Percentiles rank a stretch among this genome's conserved stretches.
Evolutionary conservation across 2,888 invertebrate genomes (phyloP).

Genomic region (Conchocele bisecta): DNA sequence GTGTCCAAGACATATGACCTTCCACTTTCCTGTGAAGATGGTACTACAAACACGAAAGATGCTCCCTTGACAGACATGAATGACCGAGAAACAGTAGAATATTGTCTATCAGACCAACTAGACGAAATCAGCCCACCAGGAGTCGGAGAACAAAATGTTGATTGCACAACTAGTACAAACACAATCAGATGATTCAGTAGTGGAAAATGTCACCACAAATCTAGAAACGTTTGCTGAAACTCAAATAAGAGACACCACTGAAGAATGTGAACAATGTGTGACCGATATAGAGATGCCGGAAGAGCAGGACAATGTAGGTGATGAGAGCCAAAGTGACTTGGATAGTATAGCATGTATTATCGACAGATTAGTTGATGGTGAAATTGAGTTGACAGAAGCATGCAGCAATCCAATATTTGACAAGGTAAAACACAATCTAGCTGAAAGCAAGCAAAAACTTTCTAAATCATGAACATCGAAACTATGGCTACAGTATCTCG

Average conservation of each 20-base stretch:
- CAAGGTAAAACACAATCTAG: background rate
- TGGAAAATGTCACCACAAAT: no score
- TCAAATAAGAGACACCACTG: no score
- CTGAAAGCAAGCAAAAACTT: background rate
- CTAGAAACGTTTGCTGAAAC: no score
- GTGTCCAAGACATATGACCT: background rate
- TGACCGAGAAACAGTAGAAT: background rate
- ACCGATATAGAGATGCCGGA: no score
- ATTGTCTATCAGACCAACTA: background rate
- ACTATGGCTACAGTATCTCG: background rate
- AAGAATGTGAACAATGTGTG: no score
- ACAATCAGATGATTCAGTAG: no score
- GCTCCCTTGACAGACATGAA: background rate
- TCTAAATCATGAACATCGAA: background rate
- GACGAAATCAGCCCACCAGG: no score
- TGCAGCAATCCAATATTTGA: background rate
- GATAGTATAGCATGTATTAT: no score
- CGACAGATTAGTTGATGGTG: background rate
- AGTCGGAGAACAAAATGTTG: no score
- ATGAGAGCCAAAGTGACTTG: no score
- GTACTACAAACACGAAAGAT: background rate
- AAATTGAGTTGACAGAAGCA: background rate
- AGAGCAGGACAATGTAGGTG: no score
- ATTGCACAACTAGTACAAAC: no score
- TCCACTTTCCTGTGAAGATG: background rate